Evolutionary conservation across 1,140 invertebrate genomes (phyloP), one percentile per base, ranked within the genome.

Genomic region (Sminthurinus signatus): DNA sequence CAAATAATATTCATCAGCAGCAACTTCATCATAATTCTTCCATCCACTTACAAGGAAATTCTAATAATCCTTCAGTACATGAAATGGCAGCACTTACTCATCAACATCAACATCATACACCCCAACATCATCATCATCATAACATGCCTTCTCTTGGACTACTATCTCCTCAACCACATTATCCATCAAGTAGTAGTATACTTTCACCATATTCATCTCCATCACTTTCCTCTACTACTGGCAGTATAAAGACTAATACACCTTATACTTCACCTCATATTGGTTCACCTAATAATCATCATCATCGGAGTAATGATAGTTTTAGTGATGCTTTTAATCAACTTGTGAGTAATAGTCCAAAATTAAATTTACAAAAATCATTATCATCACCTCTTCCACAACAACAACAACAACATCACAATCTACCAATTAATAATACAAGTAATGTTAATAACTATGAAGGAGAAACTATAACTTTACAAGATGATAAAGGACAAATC

Each of bases 401-500:
- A 28, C 44, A 29, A 10, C 57, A 27, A 48, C 57, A 28, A 29
- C 0, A 36, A 46, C 0, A 12, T 0, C n/a, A 23, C 4, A 4
- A 36, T 44, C 8, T 50, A 17, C 10, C 46, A 50, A 14, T 10
- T 14, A 14, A 50, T 50, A 50, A 50, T 23, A 19, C 19, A 50
- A 19, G n/a, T 39, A 15, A n/a, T 31, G 2, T 12, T n/a, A 17
- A 17, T 23, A 42, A 59, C 25, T 25, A 5, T 17, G 25, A 43
- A 43, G 58, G 52, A 0, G 25, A 43, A 43, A 65, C 59, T 1
- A 19, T 64, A 2, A 64, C 62, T 25, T 15, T 68, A 14, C 66
- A 68, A 44, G 66, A 68, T 56, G 36, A 48, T 2, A 68, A 61
- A 58, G 67, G 67, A 23, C 67, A 65, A 62, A 8, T 60, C 14